phyloP scores from a whole-genome alignment of 2,113 vertebrate genomes.

The Phylloscopus trochilus region DNA sequence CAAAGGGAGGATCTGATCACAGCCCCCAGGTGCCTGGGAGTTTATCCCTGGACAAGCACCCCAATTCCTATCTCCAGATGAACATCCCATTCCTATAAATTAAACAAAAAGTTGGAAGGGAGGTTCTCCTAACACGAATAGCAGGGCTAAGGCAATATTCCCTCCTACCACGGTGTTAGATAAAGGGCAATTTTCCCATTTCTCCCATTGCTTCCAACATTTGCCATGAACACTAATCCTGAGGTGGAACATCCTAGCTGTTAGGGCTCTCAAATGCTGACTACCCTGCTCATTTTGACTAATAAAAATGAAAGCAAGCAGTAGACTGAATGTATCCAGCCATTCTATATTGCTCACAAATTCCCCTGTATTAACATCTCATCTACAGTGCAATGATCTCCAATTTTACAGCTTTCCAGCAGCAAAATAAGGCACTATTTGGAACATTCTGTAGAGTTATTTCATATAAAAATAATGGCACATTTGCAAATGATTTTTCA shows the following conservation, averaged over 20 bases:
- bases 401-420: not conserved
- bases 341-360: not conserved
- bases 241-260: not conserved
- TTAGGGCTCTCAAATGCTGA: not conserved
- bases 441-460: not conserved
- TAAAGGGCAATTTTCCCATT: not conserved
- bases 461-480: not conserved
- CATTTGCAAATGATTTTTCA: not conserved
- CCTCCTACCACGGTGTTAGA: rapidly evolving
- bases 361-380: not conserved
- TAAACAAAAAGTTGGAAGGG: not conserved
- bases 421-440: not conserved
- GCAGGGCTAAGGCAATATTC: not conserved
- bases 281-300: not conserved
- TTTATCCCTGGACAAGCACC: not conserved
- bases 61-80: not conserved
- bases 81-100: rapidly evolving
- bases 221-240: not conserved
- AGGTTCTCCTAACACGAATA: not conserved
- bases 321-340: not conserved
- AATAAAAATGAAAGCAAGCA: not conserved
- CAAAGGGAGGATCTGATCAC: not conserved
- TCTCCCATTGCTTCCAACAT: not conserved
- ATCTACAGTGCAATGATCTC: not conserved
- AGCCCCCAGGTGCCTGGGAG: not conserved